Evolutionary conservation across 92 coral and sea anemone genomes (phyloP), one percentile per base, ranked within the genome.

Genomic region (Palythoa caribaeorum): DNA sequence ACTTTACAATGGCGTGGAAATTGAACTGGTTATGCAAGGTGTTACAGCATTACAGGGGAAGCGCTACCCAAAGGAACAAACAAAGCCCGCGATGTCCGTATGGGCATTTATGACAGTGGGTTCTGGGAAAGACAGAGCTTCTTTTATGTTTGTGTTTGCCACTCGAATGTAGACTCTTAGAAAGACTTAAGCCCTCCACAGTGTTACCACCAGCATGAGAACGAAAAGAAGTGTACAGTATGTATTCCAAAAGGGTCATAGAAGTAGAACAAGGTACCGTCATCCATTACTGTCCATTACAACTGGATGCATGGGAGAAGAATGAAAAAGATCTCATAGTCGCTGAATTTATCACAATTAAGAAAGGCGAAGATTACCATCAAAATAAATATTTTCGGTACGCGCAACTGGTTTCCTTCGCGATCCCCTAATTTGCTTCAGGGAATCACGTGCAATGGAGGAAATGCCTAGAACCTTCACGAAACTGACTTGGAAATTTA

Each of bases 71-170:
- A 80, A 37, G 86, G 28, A 28, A 28, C 28, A 28, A 28, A 28
- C 28, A 28, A 28, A 28, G 28, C 28, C 28, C 80, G 19, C 51
- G 50, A 44, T 2, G 50, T 5, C 57, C 51, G 85, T 36, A 84
- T 74, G 15, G 89, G 52, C 70, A 52, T 74, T 60, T 85, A 55
- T 74, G 89, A 84, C 8, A 15, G 86, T 16, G 90, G 60, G 1
- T 87, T 87, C 84, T 87, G 90, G 85, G 74, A 87, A 77, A 87
- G 90, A 39, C 87, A 87, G 79, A 77, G 90, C 40, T 87, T 84
- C 75, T 84, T 3, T 44, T 5, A 44, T 44, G 50, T 44, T 44
- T 8, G 16, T 84, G 21, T 59, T 59, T 59, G 65, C 19, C 65
- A 59, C 65, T 17, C 20, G 17, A 59, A 59, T 11, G 65, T 17